Conservation (phyloP, 2,888 invertebrate species). For the Muscina levida region DNA sequence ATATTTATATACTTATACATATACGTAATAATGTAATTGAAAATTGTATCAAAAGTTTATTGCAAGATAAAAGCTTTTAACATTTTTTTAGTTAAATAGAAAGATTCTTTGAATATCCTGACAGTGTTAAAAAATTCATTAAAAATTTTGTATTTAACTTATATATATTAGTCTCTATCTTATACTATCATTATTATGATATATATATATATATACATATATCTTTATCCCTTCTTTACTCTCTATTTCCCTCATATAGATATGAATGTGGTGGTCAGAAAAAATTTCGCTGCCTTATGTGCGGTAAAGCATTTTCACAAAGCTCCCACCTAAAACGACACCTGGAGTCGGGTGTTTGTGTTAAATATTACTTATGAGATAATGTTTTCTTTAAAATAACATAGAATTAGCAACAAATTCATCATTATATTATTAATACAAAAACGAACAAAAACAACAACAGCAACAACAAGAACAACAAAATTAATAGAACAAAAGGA, state of each 20-base stretch:
- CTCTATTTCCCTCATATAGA: constrained; percentile 77
- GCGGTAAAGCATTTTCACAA: constrained; percentile 85
- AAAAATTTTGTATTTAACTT: too few relatives aligned
- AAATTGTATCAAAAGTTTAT: too few relatives aligned
- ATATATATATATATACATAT: too few relatives aligned
- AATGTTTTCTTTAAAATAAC: constrained; percentile 80
- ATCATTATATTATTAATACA: constrained; percentile 55
- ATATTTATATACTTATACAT: too few relatives aligned
- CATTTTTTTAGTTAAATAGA: too few relatives aligned
- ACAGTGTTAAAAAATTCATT: too few relatives aligned
- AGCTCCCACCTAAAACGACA: constrained; percentile 84
- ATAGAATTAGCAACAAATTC: constrained; percentile 76
- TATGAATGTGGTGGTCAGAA: constrained; percentile 87
- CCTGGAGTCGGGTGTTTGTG: constrained; percentile 81
- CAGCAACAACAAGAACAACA: constrained; percentile 59
- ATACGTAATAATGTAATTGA: too few relatives aligned
- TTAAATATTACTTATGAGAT: constrained; percentile 81
- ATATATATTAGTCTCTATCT: too few relatives aligned
- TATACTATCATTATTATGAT: too few relatives aligned
- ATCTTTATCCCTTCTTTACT: not conserved
- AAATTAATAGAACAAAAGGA: constrained; percentile 63
- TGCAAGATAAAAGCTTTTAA: too few relatives aligned
- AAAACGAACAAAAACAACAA: constrained; percentile 33
- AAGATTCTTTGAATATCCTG: too few relatives aligned
- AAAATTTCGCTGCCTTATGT: constrained; percentile 85